Evolutionary conservation across 92 coral and sea anemone genomes (phyloP).

Genomic region (Meandrina meandrites): DNA sequence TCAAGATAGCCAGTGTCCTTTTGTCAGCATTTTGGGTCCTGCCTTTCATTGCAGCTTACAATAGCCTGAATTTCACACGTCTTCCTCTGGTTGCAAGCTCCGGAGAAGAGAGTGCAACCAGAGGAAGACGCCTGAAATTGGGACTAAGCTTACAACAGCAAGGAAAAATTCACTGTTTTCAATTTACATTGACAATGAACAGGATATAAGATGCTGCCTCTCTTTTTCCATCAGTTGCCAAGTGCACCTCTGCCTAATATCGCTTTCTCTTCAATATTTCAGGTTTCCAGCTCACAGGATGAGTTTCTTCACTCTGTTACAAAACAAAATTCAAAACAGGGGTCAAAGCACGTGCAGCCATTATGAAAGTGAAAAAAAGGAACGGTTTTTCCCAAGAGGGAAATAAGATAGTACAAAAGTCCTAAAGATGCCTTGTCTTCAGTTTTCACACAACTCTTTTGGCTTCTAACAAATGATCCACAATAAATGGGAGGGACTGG

Average conservation of each 20-base stretch:
- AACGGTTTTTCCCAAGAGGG: too few species aligned
- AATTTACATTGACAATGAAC: background rate
- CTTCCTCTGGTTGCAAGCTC: too few species aligned
- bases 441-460: too few species aligned
- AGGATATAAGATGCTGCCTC: background rate
- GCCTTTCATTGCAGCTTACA: background rate
- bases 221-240: background rate
- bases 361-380: background rate
- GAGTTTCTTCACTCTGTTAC: slow-evolving; percentile 92
- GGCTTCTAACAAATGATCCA: too few species aligned
- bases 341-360: background rate
- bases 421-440: too few species aligned
- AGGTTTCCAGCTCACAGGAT: slow-evolving; percentile 96
- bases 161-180: background rate
- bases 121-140: too few species aligned
- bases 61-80: too few species aligned
- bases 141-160: slow-evolving; percentile 6
- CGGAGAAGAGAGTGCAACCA: too few species aligned
- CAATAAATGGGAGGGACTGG: too few species aligned
- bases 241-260: slow-evolving; percentile 51
- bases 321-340: slow-evolving; percentile 9
- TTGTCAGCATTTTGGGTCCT: background rate
- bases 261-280: slow-evolving; percentile 95
- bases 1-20: background rate
- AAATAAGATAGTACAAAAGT: too few species aligned